Evolutionary conservation across 1,140 invertebrate genomes (phyloP).

Genomic region (Cryptotermes secundus): DNA sequence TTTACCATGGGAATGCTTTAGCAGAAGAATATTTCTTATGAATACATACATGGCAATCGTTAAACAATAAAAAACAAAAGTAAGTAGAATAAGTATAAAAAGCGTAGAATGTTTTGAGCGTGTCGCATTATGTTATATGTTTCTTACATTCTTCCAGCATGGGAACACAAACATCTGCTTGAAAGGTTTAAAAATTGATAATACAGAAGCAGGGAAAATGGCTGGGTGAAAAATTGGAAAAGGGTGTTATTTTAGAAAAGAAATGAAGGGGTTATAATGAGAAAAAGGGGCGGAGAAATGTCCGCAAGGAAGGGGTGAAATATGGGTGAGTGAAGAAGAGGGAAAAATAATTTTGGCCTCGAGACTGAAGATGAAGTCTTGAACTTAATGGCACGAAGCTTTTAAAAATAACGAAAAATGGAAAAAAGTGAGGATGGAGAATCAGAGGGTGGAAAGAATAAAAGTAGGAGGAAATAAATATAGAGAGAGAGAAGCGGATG

Average conservation of each 20-base stretch:
- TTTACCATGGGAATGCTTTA: too few relatives aligned
- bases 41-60: too few relatives aligned
- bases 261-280: constrained; percentile 6
- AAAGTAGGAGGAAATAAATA: not conserved
- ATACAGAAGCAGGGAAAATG: not conserved
- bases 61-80: too few relatives aligned
- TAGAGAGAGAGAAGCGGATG: not conserved
- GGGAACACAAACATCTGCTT: not conserved
- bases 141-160: not conserved
- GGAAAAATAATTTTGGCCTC: not conserved
- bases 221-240: constrained; percentile 5
- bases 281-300: constrained; percentile 11
- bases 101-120: too few relatives aligned
- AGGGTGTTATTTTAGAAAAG: constrained; percentile 15
- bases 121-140: too few relatives aligned
- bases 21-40: too few relatives aligned
- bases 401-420: not conserved
- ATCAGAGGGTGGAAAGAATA: not conserved
- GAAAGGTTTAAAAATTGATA: not conserved
- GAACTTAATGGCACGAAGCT: not conserved
- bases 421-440: not conserved
- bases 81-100: too few relatives aligned
- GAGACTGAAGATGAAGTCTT: not conserved
- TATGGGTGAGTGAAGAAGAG: not conserved
- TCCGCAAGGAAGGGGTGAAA: not conserved